Evolutionary conservation across 2,888 invertebrate species (phyloP).

Genomic region (Meandrusa payeni): DNA sequence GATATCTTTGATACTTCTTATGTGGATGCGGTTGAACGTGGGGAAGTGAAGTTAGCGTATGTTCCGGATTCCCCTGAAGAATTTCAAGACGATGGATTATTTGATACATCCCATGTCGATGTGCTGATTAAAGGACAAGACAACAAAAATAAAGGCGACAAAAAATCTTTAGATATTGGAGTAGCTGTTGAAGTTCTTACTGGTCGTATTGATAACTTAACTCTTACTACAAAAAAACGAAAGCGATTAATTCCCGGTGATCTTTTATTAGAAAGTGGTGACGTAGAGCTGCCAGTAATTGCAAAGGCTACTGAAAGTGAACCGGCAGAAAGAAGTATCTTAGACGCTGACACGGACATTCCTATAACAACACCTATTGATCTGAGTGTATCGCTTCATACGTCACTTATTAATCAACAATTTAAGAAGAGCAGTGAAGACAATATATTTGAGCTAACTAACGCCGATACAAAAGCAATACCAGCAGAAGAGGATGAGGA

Average conservation of each 20-base stretch:
- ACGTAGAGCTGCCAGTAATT: constrained; percentile 42
- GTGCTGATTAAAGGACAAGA: constrained; percentile 90
- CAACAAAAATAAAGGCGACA: constrained; percentile 83
- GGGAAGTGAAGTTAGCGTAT: constrained; percentile 91
- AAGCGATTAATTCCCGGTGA: constrained; percentile 84
- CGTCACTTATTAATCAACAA: constrained; percentile 73
- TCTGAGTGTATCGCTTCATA: constrained; percentile 83
- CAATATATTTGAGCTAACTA: constrained; percentile 27
- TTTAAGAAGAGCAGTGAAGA: constrained; percentile 43
- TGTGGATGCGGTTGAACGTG: constrained; percentile 91
- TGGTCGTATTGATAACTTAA: constrained; percentile 89
- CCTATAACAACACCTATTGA: constrained; percentile 86
- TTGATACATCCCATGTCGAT: constrained; percentile 94
- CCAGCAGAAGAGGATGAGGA: constrained; percentile 82
- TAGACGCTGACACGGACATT: constrained; percentile 87
- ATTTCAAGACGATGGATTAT: constrained; percentile 86
- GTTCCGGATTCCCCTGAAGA: constrained; percentile 92
- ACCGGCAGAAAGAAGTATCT: constrained; percentile 83
- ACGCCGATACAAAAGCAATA: constrained; percentile 29
- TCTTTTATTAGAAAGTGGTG: constrained; percentile 84
- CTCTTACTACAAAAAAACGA: constrained; percentile 77
- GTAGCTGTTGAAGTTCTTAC: constrained; percentile 93
- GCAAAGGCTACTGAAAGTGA: constrained; percentile 76
- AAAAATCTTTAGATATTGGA: constrained; percentile 90
- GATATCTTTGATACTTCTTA: constrained; percentile 94